phyloP scores from a whole-genome alignment of 2,888 invertebrate species.

The Allolobophora icterica region DNA sequence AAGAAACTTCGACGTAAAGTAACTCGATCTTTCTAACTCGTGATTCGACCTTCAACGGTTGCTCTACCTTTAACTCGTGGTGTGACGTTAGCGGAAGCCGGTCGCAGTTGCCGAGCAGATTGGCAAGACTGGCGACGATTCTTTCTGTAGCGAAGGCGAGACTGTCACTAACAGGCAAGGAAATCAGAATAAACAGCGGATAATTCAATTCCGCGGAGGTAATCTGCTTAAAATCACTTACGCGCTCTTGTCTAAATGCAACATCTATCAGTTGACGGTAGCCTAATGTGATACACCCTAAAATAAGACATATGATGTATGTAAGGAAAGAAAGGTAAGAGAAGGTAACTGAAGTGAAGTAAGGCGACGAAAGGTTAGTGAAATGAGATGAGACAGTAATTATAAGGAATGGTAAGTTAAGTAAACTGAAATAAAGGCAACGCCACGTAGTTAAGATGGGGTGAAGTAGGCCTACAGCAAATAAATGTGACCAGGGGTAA shows the following conservation, averaged over 20 bases:
- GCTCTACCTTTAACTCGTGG: conserved; percentile 57
- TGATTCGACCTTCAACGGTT: background rate
- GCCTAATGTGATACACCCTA: background rate
- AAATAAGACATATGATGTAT: background rate
- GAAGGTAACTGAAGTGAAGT: background rate
- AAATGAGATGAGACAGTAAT: too few species aligned
- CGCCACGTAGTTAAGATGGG: too few species aligned
- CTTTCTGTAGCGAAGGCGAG: conserved; percentile 93
- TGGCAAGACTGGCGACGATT: conserved; percentile 85
- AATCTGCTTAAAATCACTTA: background rate
- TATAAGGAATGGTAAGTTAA: too few species aligned
- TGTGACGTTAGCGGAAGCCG: conserved; percentile 57
- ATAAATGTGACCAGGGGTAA: too few species aligned
- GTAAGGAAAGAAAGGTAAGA: background rate
- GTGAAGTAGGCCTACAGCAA: too few species aligned
- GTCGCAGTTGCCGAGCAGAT: conserved; percentile 75
- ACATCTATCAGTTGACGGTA: background rate
- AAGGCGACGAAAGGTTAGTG: background rate
- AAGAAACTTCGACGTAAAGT: background rate
- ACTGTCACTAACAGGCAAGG: conserved; percentile 71
- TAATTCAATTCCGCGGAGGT: background rate
- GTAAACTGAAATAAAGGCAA: too few species aligned
- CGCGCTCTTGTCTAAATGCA: background rate
- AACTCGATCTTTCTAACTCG: background rate
- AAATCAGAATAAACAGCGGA: background rate